Evolutionary conservation across 2,113 vertebrate genomes (phyloP).

Genomic region (Eonycteris spelaea): DNA sequence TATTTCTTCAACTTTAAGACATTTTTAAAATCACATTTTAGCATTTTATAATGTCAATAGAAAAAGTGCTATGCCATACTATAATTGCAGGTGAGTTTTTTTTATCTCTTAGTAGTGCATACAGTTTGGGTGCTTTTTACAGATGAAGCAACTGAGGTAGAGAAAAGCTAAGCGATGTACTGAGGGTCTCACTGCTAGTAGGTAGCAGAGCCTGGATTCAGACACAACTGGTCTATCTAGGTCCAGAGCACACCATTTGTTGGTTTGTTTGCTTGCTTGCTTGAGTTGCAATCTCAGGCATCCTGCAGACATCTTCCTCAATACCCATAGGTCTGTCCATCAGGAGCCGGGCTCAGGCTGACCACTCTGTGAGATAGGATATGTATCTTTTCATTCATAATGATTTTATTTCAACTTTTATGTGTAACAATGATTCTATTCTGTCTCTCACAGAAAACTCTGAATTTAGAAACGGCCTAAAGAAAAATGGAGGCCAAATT

Average conservation of each 20-base stretch:
- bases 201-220: not conserved
- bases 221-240: not conserved
- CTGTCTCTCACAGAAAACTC: not conserved
- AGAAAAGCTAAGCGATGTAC: not conserved
- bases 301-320: not conserved
- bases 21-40: not conserved
- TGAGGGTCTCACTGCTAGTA: not conserved
- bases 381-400: not conserved
- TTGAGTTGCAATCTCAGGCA: not conserved
- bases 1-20: not conserved
- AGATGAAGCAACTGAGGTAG: not conserved
- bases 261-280: not conserved
- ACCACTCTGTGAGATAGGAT: not conserved
- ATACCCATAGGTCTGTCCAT: not conserved
- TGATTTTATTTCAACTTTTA: not conserved
- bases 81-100: not conserved
- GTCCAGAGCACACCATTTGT: not conserved
- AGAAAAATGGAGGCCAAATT: not conserved
- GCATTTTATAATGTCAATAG: not conserved
- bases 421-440: not conserved
- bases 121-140: not conserved
- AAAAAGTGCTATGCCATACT: not conserved
- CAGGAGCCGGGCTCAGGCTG: not conserved
- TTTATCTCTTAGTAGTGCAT: not conserved
- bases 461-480: not conserved